phyloP scores from a whole-genome alignment of 2,888 invertebrate genomes.

The Cabera pusaria region DNA sequence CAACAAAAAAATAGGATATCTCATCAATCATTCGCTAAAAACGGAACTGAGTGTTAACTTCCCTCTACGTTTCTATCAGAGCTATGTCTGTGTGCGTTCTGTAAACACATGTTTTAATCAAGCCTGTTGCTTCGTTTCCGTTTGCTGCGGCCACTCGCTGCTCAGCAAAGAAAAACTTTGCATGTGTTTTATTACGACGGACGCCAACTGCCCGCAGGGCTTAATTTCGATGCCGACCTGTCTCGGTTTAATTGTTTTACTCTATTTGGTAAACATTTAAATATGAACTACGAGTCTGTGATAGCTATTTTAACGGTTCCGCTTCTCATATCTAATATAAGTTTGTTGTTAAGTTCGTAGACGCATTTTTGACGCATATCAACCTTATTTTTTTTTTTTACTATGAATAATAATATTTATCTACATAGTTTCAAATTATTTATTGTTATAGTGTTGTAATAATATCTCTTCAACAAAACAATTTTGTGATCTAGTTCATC shows the following conservation, averaged over 20 bases:
- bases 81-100: conserved; percentile 76
- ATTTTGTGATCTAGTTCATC: too few relatives aligned
- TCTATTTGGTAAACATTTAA: conserved; percentile 50
- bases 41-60: conserved; percentile 5
- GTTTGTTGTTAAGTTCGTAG: too few relatives aligned
- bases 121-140: conserved; percentile 81
- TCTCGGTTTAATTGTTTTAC: conserved; percentile 70
- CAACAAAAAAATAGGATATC: too few relatives aligned
- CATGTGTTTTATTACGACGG: conserved; percentile 82
- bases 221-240: conserved; percentile 74
- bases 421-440: too few relatives aligned
- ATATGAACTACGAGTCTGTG: conserved; percentile 24
- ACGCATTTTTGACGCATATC: too few relatives aligned
- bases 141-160: conserved; percentile 67
- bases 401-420: too few relatives aligned
- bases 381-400: too few relatives aligned
- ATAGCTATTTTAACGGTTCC: conserved; percentile 9
- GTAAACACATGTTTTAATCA: conserved; percentile 83
- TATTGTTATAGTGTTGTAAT: too few relatives aligned
- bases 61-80: conserved; percentile 34
- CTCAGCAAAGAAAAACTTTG: conserved; percentile 82
- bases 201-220: conserved; percentile 68
- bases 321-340: too few relatives aligned
- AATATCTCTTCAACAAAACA: too few relatives aligned
- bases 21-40: too few relatives aligned